These are phyloP conservation scores for Bos indicus DNA, from an alignment of 2,113 vertebrate species.

Conservation along the genomic window DNA sequence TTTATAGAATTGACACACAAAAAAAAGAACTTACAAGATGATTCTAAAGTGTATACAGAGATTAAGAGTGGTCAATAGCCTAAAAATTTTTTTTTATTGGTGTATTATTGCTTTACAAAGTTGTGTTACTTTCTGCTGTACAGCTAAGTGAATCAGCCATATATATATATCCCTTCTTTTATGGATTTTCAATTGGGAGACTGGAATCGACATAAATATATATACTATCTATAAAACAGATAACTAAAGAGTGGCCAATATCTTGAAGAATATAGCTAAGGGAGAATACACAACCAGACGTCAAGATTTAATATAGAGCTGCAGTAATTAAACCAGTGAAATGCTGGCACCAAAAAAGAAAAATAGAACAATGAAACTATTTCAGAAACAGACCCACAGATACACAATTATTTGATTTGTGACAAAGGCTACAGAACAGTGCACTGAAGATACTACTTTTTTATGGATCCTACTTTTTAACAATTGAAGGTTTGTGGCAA, in stretches of 20 bases:
- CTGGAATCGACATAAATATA: background rate
- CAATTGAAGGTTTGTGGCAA: background rate
- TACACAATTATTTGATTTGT: background rate
- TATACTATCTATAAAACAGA: background rate
- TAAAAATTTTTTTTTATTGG: background rate
- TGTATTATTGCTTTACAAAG: background rate
- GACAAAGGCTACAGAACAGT: background rate
- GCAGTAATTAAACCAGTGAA: background rate
- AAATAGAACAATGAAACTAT: background rate
- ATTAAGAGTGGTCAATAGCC: background rate
- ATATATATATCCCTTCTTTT: background rate
- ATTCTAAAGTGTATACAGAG: background rate
- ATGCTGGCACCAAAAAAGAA: background rate
- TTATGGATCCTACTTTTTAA: background rate
- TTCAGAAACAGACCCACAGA: background rate
- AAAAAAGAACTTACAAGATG: background rate
- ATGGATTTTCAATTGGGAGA: background rate
- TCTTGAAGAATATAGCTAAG: background rate
- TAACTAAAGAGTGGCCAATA: background rate
- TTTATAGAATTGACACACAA: background rate
- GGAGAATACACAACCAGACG: background rate
- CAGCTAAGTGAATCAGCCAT: background rate
- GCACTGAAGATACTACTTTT: background rate
- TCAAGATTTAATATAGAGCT: background rate
- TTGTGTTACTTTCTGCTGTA: background rate